phyloP scores from a whole-genome alignment of 2,113 vertebrate genomes.

The Vulpes ferrilata region DNA sequence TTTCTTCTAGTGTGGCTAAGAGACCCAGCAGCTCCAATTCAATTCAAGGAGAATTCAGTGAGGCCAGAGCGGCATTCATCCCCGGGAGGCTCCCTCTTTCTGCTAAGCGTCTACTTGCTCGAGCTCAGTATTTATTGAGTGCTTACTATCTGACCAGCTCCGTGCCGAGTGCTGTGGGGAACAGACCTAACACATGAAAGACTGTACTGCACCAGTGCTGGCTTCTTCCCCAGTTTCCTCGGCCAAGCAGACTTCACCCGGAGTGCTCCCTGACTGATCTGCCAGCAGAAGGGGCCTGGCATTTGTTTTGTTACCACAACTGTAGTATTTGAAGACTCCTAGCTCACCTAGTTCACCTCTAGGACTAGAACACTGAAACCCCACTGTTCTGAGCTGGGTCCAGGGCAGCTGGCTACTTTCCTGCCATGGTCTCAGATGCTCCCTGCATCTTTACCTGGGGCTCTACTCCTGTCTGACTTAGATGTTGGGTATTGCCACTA shows the following conservation, averaged over 20 bases:
- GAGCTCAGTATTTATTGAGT: neutral
- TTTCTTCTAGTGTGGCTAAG: neutral
- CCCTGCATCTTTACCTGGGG: neutral
- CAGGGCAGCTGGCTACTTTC: neutral
- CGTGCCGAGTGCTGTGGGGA: neutral
- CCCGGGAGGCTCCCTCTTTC: accelerated
- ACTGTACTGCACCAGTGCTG: accelerated
- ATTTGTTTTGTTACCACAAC: neutral
- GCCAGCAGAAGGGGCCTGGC: neutral
- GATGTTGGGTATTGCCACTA: neutral
- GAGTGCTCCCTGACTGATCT: neutral
- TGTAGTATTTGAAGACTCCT: neutral
- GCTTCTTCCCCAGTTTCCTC: neutral
- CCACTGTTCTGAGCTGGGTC: neutral
- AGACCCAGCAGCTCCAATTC: neutral
- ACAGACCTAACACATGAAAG: neutral
- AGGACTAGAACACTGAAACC: neutral
- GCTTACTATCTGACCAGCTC: neutral
- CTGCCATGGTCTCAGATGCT: neutral
- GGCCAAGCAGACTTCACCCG: neutral
- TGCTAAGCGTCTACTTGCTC: neutral
- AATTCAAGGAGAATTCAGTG: neutral
- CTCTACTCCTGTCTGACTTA: neutral
- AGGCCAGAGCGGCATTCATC: neutral
- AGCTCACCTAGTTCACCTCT: no score